Evolutionary conservation across 2,113 vertebrate genomes (phyloP).

Genomic region (Mormoops blainvillei): DNA sequence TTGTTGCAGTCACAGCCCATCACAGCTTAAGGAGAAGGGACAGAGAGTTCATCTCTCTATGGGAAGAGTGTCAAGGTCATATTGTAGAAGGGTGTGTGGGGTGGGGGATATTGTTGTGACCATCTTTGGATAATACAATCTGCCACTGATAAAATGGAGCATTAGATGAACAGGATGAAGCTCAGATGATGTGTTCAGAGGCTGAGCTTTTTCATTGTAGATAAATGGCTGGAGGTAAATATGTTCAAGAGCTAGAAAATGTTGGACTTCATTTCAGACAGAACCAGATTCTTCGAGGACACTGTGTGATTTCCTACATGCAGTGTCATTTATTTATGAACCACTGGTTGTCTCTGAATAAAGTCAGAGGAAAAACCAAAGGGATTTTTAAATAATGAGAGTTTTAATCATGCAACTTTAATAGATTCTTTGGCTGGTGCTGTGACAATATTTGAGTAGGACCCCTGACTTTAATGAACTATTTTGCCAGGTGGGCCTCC

Average conservation of each 20-base stretch:
- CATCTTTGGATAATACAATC: not conserved
- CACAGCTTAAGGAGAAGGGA: not conserved
- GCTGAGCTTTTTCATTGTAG: not conserved
- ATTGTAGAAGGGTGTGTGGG: not conserved
- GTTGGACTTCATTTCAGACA: not conserved
- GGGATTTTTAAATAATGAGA: constrained; percentile 32
- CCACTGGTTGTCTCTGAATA: not conserved
- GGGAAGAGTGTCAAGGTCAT: not conserved
- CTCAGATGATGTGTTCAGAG: not conserved
- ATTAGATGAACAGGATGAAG: not conserved
- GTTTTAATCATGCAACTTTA: constrained; percentile 48
- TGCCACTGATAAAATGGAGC: not conserved
- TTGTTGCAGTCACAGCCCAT: not conserved
- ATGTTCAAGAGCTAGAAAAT: not conserved
- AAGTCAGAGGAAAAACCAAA: constrained; percentile 22
- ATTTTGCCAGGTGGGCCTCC: constrained; percentile 62
- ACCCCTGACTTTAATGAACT: constrained; percentile 64
- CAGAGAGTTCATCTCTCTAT: not conserved
- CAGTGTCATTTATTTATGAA: not conserved
- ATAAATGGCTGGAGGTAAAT: not conserved
- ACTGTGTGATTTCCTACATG: not conserved
- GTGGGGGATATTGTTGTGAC: not conserved
- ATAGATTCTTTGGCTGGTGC: constrained; percentile 45
- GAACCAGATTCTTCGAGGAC: not conserved
- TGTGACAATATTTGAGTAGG: constrained; percentile 45